Conservation (phyloP, 2,888 invertebrate species). For the Platycnemis pennipes region DNA sequence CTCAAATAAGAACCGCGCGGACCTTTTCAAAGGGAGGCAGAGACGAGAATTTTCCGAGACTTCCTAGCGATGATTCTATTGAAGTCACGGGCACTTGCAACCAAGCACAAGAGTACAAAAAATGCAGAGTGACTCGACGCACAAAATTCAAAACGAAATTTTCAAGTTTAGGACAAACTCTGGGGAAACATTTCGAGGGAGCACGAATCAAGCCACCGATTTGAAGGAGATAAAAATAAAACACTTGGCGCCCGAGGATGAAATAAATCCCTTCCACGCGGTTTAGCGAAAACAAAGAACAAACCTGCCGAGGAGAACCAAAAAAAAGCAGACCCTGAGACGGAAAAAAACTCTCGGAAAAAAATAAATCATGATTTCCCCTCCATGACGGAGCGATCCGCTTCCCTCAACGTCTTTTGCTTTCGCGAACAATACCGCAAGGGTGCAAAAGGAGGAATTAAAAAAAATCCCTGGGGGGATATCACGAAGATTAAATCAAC, state of each 20-base stretch:
- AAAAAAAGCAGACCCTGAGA: background rate
- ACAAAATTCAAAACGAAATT: background rate
- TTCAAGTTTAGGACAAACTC: background rate
- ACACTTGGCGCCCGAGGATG: background rate
- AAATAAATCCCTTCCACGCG: background rate
- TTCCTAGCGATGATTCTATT: background rate
- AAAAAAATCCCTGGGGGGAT: background rate
- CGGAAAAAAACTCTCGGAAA: background rate
- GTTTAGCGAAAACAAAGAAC: background rate
- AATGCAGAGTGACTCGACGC: background rate
- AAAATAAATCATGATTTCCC: background rate
- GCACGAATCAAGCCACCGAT: background rate
- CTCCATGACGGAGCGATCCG: background rate
- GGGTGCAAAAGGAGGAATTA: background rate
- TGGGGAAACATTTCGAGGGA: background rate
- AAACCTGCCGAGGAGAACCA: background rate
- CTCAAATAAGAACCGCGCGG: background rate
- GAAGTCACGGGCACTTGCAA: background rate
- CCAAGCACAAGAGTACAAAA: background rate
- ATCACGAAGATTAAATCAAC: constrained; percentile 14
- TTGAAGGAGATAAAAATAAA: too few relatives aligned
- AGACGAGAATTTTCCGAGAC: background rate
- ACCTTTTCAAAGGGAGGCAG: background rate
- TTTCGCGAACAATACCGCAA: background rate
- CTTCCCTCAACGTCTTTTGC: background rate